These are phyloP conservation scores for Megaustenia siamemsis DNA, from an alignment of 2,888 invertebrate species.

Conservation along the genomic window DNA sequence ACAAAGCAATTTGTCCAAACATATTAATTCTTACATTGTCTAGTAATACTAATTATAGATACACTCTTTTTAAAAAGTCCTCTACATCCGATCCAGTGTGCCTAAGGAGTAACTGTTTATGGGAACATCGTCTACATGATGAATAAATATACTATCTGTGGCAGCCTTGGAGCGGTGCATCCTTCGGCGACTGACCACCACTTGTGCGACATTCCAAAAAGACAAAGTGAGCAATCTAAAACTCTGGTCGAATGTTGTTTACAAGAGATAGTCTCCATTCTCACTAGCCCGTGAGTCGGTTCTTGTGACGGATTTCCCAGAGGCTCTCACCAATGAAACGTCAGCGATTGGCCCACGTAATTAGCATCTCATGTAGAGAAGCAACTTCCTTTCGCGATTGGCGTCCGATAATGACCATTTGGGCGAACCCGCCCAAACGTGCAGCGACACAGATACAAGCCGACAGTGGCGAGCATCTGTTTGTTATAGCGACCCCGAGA, in stretches of 20 bases:
- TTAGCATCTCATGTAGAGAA: constrained; percentile 48
- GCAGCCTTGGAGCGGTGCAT: not conserved
- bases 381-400: constrained; percentile 41
- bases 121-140: not conserved
- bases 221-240: constrained; percentile 25
- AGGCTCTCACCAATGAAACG: constrained; percentile 53
- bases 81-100: not conserved
- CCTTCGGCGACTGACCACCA: constrained; percentile 14
- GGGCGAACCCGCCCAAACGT: constrained; percentile 57
- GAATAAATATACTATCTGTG: not conserved
- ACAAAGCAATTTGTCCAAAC: too few relatives aligned
- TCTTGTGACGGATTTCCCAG: constrained; percentile 47
- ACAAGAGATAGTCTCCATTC: not conserved
- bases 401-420: constrained; percentile 45
- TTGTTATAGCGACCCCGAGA: constrained; percentile 58
- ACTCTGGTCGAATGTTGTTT: constrained; percentile 16
- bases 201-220: constrained; percentile 1
- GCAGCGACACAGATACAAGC: constrained; percentile 44
- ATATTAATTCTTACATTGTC: too few relatives aligned
- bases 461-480: constrained; percentile 59
- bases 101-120: not conserved
- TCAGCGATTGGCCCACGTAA: constrained; percentile 50
- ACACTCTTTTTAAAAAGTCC: too few relatives aligned
- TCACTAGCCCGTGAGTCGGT: not conserved
- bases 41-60: too few relatives aligned